Conservation (phyloP, 2,113 vertebrate species). For the Carollia perspicillata region DNA sequence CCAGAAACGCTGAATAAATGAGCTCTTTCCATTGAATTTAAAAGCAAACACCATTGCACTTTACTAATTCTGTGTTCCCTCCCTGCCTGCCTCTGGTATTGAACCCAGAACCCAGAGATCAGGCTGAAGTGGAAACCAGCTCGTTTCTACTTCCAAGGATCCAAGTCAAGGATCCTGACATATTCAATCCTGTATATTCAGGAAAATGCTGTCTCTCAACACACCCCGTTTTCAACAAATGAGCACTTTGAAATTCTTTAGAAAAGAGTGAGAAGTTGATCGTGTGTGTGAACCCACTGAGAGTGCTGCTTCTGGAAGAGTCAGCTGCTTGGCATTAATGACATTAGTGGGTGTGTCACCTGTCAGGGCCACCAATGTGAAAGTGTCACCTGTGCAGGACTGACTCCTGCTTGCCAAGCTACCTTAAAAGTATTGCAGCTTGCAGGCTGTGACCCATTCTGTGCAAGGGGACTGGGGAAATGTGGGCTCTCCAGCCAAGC, state of each 20-base stretch:
- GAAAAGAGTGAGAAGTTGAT: not conserved
- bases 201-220: not conserved
- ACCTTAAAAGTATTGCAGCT: not conserved
- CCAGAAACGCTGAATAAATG: not conserved
- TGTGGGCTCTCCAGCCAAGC: not conserved
- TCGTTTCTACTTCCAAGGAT: not conserved
- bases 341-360: not conserved
- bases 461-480: not conserved
- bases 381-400: not conserved
- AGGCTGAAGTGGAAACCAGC: not conserved
- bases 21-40: not conserved
- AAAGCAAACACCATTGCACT: not conserved
- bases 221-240: not conserved
- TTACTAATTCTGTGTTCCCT: not conserved
- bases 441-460: not conserved
- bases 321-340: not conserved
- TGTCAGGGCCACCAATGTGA: not conserved
- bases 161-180: not conserved
- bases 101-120: not conserved
- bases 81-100: not conserved
- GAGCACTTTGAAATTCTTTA: not conserved
- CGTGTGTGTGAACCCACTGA: not conserved
- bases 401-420: rapidly evolving
- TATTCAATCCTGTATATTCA: not conserved
- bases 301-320: not conserved